Percentiles rank a stretch among this genome's conserved stretches.
These are phyloP conservation scores for Coilia nasus DNA, from an alignment of 2,797 vertebrate genomes.

Conservation along the genomic window DNA sequence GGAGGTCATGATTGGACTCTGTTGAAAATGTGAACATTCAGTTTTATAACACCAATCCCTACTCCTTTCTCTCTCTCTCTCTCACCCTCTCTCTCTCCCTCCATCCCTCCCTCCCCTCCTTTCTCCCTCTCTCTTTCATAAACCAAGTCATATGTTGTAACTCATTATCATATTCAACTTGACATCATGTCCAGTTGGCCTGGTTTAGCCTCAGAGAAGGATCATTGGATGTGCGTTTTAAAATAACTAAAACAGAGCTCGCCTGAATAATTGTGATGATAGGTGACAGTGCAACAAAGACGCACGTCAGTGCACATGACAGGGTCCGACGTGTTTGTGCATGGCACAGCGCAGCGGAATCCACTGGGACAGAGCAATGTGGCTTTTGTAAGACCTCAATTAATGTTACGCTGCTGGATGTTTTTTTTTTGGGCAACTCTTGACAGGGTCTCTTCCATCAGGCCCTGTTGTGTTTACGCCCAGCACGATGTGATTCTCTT, in stretches of 20 bases:
- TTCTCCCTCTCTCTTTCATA: conserved; percentile 63
- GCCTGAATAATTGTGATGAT: conserved; percentile 70
- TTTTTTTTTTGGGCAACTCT: conserved; percentile 15
- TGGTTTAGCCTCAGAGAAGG: conserved; percentile 65
- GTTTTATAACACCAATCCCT: background rate
- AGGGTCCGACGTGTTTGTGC: conserved; percentile 66
- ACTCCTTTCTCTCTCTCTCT: background rate
- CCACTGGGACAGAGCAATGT: conserved; percentile 59
- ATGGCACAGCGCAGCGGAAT: conserved; percentile 46
- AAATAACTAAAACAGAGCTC: conserved; percentile 62
- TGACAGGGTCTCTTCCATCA: background rate
- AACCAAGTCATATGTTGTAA: conserved; percentile 68
- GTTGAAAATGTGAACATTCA: conserved; percentile 66
- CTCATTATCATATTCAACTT: conserved; percentile 78
- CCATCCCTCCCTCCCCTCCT: background rate
- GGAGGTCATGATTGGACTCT: conserved; percentile 64
- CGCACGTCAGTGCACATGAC: conserved; percentile 68
- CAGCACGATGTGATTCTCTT: background rate
- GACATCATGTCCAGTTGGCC: conserved; percentile 75
- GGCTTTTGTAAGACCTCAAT: conserved; percentile 62
- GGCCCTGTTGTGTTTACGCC: background rate
- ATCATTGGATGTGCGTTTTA: conserved; percentile 69
- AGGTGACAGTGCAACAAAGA: conserved; percentile 70
- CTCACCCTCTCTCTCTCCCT: background rate
- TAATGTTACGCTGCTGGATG: conserved; percentile 46